phyloP scores from a whole-genome alignment of 2,113 vertebrate species.

The Leptobrachium ailaonicum region DNA sequence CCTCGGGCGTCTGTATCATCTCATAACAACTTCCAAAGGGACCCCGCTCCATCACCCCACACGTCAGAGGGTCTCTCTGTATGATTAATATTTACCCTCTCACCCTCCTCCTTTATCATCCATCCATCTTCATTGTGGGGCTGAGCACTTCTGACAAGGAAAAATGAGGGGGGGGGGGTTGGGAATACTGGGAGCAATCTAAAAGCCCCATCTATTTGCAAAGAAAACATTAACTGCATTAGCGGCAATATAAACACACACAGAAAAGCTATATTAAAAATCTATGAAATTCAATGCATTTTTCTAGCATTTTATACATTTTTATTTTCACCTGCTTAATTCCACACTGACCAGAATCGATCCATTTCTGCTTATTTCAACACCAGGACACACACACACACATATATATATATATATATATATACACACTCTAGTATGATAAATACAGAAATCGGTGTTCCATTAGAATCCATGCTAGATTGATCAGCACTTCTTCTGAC shows the following conservation, averaged over 20 bases:
- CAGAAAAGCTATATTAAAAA: not conserved
- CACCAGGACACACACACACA: not conserved
- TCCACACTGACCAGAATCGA: too few species aligned
- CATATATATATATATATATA: not conserved
- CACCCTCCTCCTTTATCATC: slow-evolving; percentile 62
- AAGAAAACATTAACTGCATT: slow-evolving; percentile 19
- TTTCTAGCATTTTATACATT: too few species aligned
- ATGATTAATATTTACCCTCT: slow-evolving; percentile 65
- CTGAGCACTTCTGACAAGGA: slow-evolving; percentile 54
- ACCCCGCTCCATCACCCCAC: slow-evolving; percentile 61
- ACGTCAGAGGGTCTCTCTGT: slow-evolving; percentile 58
- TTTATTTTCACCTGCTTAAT: too few species aligned
- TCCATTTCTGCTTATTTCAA: too few species aligned
- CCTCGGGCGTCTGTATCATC: slow-evolving; percentile 60
- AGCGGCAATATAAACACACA: not conserved
- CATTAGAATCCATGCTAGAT: too few species aligned
- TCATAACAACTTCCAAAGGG: slow-evolving; percentile 66
- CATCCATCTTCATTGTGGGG: slow-evolving; percentile 60
- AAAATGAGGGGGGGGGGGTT: slow-evolving; percentile 18
- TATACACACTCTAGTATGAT: too few species aligned
- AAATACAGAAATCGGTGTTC: too few species aligned
- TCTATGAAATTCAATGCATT: not conserved
- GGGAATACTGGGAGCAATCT: slow-evolving; percentile 20
- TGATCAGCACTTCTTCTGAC: too few species aligned
- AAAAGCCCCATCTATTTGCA: slow-evolving; percentile 30